A percentile compares a stretch with the other conserved stretches of the same genome.
These are phyloP conservation scores for Epizoanthus ramosus DNA, from an alignment of 92 coral and sea anemone species.

Conservation along the genomic window DNA sequence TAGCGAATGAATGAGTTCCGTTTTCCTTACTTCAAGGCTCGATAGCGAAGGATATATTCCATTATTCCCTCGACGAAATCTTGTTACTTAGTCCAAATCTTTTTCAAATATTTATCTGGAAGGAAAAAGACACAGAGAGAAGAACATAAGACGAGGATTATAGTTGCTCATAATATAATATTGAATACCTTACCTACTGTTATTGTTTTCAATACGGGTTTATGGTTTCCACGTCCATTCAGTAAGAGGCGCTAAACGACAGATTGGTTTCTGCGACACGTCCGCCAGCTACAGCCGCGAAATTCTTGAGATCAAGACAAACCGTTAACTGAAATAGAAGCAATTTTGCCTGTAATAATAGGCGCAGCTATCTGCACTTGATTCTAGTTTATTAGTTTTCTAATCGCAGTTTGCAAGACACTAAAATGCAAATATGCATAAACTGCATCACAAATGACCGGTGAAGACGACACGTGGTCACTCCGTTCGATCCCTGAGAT, in stretches of 20 bases:
- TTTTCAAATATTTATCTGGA: slow-evolving; percentile 28
- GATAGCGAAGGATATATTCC: background rate
- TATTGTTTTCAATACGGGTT: slow-evolving; percentile 7
- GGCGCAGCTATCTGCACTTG: background rate
- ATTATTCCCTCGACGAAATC: background rate
- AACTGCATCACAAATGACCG: background rate
- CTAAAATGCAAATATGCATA: slow-evolving; percentile 37
- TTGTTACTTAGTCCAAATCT: background rate
- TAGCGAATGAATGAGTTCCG: background rate
- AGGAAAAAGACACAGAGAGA: slow-evolving; percentile 7
- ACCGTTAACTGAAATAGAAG: background rate
- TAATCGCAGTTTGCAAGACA: slow-evolving; percentile 36
- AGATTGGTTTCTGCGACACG: slow-evolving; percentile 9
- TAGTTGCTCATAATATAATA: slow-evolving; percentile 24
- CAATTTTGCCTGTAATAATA: background rate
- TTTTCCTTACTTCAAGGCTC: background rate
- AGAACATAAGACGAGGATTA: background rate
- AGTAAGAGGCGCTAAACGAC: background rate
- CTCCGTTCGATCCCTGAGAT: background rate
- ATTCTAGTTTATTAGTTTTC: slow-evolving; percentile 24
- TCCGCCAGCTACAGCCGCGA: background rate
- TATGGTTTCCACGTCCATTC: background rate
- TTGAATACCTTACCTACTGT: slow-evolving; percentile 13
- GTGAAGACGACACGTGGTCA: slow-evolving; percentile 30
- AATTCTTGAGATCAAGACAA: background rate